Evolutionary conservation across 2,113 vertebrate species (phyloP), one percentile per base, ranked within the genome.

Genomic region (Holacanthus passer): DNA sequence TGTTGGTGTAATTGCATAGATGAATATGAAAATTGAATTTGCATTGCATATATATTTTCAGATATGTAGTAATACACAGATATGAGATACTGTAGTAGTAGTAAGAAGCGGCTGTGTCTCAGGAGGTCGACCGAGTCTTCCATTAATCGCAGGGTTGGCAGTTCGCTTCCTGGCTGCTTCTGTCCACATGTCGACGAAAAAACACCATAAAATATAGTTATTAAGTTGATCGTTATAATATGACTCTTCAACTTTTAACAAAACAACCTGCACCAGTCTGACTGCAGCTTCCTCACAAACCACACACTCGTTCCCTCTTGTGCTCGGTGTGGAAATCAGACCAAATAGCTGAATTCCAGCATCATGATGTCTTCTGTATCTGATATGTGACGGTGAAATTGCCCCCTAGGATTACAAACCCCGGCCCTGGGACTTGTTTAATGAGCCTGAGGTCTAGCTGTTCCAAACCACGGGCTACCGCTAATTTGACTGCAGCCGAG

Each of bases 401-500:
- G 22, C 60, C 81, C 66, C 29, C 13, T 0, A 50, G 67, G 79
- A 76, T 71, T 59, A 71, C 43, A 79, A 87, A 35, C 29, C 2
- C n/a, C 55, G 55, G 55, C 19, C 47, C 48, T 53, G 76, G 68
- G 71, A 85, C 69, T 56, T 11, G 45, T 67, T 72, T 83, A 84
- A 86, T 82, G 75, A 87, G 82, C 79, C 69, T 29, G 13, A 67
- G 69, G 73, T 63, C 73, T 39, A 1, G 45, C 47, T 55, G 80
- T 60, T 88, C 78, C 50, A n/a, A 78, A 74, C 84, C 47, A 2
- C 63, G 68, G 83, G 68, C 65, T 58, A 39, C 64, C 48, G 50
- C 31, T 81, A 71, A 90, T 88, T 77, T 82, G 73, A 60, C 72
- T 77, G 63, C 71, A 59, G 74, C 60, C 2, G 39, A 76, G 59